phyloP scores from a whole-genome alignment of 2,888 invertebrate species.

The Diplazon laetatorius region DNA sequence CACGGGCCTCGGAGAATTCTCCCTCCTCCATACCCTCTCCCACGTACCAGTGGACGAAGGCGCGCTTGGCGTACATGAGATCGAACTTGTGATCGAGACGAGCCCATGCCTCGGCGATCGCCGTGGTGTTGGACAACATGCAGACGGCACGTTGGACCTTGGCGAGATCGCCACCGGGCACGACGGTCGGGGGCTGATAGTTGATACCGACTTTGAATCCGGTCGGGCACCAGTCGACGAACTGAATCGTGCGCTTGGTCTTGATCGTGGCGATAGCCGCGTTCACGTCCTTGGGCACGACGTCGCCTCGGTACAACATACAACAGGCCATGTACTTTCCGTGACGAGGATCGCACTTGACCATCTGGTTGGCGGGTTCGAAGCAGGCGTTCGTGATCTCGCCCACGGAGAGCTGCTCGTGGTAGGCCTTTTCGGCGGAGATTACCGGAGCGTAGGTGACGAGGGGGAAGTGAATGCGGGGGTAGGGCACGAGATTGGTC shows the following conservation, averaged over 20 bases:
- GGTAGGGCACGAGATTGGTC: conserved; percentile 97
- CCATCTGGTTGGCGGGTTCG: conserved; percentile 98
- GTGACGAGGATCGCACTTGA: conserved; percentile 95
- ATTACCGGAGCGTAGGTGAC: conserved; percentile 96
- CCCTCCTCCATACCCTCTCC: conserved; percentile 94
- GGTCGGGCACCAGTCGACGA: conserved; percentile 95
- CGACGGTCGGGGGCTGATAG: conserved; percentile 97
- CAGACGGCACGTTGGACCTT: conserved; percentile 98
- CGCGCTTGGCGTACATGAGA: conserved; percentile 98
- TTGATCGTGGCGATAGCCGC: conserved; percentile 97
- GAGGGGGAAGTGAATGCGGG: conserved; percentile 97
- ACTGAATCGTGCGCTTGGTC: conserved; percentile 96
- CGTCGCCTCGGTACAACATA: conserved; percentile 97
- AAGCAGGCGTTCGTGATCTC: conserved; percentile 98
- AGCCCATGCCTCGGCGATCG: conserved; percentile 98
- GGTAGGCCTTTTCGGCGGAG: conserved; percentile 96
- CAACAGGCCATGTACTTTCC: conserved; percentile 98
- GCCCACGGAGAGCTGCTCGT: conserved; percentile 94
- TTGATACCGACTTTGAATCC: conserved; percentile 94
- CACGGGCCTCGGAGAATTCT: conserved; percentile 93
- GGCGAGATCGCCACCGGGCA: conserved; percentile 97
- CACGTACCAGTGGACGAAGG: conserved; percentile 98
- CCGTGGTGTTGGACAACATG: conserved; percentile 99
- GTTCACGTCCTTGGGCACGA: conserved; percentile 97
- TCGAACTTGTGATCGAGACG: conserved; percentile 98